These are phyloP conservation scores for Melipona bicolor DNA, from an alignment of 2,888 invertebrate genomes.

Conservation along the genomic window DNA sequence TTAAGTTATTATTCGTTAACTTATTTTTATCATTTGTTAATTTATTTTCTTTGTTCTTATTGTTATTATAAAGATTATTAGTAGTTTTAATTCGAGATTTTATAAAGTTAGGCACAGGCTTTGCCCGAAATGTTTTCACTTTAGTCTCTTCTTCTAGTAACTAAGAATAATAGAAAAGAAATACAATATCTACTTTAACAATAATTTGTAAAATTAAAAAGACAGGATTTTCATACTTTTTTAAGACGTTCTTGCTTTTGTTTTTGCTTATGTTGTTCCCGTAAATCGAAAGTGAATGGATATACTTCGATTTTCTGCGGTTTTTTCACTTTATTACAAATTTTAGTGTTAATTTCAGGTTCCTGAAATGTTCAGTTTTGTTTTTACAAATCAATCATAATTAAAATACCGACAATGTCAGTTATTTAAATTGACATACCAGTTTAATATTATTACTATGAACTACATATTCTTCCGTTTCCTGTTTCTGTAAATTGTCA, in stretches of 20 bases:
- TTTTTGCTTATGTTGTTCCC: background rate
- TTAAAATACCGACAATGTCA: background rate
- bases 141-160: slow-evolving; percentile 12
- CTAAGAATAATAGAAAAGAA: background rate
- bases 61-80: background rate
- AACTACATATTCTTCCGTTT: background rate
- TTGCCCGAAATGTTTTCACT: slow-evolving; percentile 24
- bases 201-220: background rate
- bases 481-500: background rate
- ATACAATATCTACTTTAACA: background rate
- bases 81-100: slow-evolving; percentile 6
- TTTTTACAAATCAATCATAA: background rate
- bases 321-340: background rate
- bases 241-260: slow-evolving; percentile 12
- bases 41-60: background rate
- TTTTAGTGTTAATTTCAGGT: no score
- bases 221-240: background rate
- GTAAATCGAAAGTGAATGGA: slow-evolving; percentile 10
- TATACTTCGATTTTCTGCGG: background rate
- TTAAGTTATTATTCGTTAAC: no score
- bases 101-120: slow-evolving; percentile 30
- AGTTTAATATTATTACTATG: background rate
- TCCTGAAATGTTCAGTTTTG: slow-evolving; percentile 10
- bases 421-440: slow-evolving; percentile 12
- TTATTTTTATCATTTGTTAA: no score